Percentiles rank a stretch among this genome's conserved stretches.
These are phyloP conservation scores for Cyphotilapia sp. DNA, from an alignment of 2,113 vertebrate genomes.

Conservation along the genomic window DNA sequence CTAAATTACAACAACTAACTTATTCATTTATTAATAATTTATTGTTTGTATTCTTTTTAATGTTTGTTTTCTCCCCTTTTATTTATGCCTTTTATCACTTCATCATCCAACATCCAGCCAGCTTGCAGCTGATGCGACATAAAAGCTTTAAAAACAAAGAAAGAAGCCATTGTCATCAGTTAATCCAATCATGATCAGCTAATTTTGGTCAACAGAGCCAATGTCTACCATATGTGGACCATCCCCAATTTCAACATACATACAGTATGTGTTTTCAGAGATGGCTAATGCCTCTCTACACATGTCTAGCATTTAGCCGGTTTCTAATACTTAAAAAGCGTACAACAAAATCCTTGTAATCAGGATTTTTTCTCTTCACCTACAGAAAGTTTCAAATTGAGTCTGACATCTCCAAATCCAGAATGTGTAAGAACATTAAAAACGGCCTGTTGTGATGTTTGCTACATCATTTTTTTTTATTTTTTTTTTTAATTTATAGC, in stretches of 20 bases:
- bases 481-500: neutral
- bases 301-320: neutral
- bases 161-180: neutral
- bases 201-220: neutral
- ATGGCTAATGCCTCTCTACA: neutral
- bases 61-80: neutral
- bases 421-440: neutral
- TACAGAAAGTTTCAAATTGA: accelerated
- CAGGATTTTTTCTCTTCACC: neutral
- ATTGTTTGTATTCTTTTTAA: neutral
- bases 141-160: neutral
- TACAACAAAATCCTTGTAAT: neutral
- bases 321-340: neutral
- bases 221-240: neutral
- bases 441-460: neutral
- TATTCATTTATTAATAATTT: neutral
- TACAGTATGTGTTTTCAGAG: neutral
- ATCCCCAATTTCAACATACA: neutral
- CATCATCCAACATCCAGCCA: neutral
- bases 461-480: accelerated
- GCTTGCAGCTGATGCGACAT: neutral
- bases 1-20: neutral
- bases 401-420: neutral
- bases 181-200: neutral
- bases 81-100: neutral